A percentile compares a stretch with the other conserved stretches of the same genome.
These are phyloP conservation scores for Resseliella maxima DNA, from an alignment of 2,888 invertebrate genomes.

Conservation along the genomic window DNA sequence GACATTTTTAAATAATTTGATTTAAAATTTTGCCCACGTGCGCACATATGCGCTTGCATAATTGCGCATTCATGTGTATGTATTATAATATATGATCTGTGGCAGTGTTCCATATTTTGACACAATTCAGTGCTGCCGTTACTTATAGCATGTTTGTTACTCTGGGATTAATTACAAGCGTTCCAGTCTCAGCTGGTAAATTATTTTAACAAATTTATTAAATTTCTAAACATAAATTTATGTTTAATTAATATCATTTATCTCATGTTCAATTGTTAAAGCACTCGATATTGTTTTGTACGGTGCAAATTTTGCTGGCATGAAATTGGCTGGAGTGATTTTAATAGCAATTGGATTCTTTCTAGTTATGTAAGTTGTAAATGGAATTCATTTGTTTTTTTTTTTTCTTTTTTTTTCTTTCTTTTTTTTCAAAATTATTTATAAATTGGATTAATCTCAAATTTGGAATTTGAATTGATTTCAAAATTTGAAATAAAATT, in stretches of 20 bases:
- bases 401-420: no score
- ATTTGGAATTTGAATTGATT: no score
- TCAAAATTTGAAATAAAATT: no score
- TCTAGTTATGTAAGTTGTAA: conserved; percentile 83
- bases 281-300: conserved; percentile 89
- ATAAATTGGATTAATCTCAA: no score
- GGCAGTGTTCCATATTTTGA: conserved; percentile 90
- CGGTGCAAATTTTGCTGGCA: conserved; percentile 88
- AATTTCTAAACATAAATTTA: background rate
- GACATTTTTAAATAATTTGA: no score
- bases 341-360: conserved; percentile 91
- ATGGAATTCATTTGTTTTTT: background rate
- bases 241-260: background rate
- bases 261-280: conserved; percentile 63
- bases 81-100: conserved; percentile 62
- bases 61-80: no score
- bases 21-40: no score
- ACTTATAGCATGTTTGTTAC: conserved; percentile 96
- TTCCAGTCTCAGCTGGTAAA: conserved; percentile 92
- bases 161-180: conserved; percentile 91
- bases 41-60: no score
- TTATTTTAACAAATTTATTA: background rate
- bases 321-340: conserved; percentile 95
- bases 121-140: conserved; percentile 92
- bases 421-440: no score